Evolutionary conservation across 2,797 vertebrate species (phyloP).

Genomic region (Borostomias antarcticus): DNA sequence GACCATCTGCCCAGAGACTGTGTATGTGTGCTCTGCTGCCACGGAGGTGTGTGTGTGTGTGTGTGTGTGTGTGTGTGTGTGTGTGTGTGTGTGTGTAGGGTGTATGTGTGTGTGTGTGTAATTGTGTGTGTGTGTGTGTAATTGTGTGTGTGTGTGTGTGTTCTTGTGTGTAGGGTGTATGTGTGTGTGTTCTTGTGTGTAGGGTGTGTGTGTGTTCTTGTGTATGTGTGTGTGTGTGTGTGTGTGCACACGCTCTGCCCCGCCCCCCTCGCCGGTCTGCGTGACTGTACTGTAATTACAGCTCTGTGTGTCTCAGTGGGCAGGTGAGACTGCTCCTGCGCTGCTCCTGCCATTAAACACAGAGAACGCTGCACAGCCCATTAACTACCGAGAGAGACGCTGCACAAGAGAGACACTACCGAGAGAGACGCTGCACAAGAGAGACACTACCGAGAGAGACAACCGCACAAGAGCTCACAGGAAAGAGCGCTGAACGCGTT

Average conservation of each 20-base stretch:
- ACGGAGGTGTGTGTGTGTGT: background rate
- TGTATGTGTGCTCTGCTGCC: background rate
- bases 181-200: conserved; percentile 31
- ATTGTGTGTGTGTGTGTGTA: conserved; percentile 19
- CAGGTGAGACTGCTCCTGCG: conserved; percentile 18
- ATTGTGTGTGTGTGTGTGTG: conserved; percentile 20
- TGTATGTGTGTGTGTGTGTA: conserved; percentile 18
- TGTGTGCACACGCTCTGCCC: conserved; percentile 11
- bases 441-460: no score
- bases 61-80: background rate
- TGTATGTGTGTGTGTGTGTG: conserved; percentile 1
- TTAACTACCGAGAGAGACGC: conserved; percentile 24
- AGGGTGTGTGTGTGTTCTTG: conserved; percentile 14
- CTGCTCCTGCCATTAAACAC: conserved; percentile 39
- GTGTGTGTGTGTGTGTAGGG: conserved; percentile 26
- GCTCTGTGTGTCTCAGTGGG: conserved; percentile 41
- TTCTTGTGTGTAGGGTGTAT: conserved; percentile 8
- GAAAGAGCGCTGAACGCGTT: no score
- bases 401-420: no score
- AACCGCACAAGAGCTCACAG: no score
- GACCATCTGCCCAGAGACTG: conserved; percentile 27
- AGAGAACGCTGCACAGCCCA: conserved; percentile 28
- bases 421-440: no score
- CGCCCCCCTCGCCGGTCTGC: conserved; percentile 41
- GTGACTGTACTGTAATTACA: conserved; percentile 58